These are phyloP conservation scores for Artibeus jamaicensis DNA, from an alignment of 2,797 vertebrate species.

Conservation along the genomic window DNA sequence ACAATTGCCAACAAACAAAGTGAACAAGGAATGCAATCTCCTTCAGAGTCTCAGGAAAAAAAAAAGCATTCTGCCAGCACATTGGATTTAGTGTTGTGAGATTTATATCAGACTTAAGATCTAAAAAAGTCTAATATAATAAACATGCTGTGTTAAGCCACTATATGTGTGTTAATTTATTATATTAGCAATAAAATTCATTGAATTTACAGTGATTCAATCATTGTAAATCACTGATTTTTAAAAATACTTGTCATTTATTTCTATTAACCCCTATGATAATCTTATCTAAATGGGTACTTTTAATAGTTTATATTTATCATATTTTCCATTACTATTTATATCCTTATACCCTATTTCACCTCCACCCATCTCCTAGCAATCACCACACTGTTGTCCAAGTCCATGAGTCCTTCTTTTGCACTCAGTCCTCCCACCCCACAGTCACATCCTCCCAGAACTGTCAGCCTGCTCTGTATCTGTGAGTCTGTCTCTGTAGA, in stretches of 20 bases:
- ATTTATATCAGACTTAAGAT: neutral
- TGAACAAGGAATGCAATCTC: neutral
- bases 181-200: neutral
- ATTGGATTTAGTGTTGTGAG: neutral
- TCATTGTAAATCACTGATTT: neutral
- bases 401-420: neutral
- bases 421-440: no score
- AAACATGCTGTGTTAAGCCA: neutral
- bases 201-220: neutral
- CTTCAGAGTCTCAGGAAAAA: neutral
- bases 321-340: neutral
- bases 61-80: neutral
- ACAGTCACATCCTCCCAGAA: neutral
- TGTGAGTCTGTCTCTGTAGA: neutral
- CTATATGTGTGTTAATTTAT: neutral
- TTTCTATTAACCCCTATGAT: neutral
- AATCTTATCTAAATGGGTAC: neutral
- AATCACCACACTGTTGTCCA: neutral
- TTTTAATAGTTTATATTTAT: neutral
- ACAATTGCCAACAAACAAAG: neutral
- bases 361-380: no score
- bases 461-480: neutral
- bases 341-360: neutral
- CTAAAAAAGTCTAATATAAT: neutral
- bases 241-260: neutral